Evolutionary conservation across 2,113 vertebrate species (phyloP).

Genomic region (Gnathonemus echidnorhynchus): DNA sequence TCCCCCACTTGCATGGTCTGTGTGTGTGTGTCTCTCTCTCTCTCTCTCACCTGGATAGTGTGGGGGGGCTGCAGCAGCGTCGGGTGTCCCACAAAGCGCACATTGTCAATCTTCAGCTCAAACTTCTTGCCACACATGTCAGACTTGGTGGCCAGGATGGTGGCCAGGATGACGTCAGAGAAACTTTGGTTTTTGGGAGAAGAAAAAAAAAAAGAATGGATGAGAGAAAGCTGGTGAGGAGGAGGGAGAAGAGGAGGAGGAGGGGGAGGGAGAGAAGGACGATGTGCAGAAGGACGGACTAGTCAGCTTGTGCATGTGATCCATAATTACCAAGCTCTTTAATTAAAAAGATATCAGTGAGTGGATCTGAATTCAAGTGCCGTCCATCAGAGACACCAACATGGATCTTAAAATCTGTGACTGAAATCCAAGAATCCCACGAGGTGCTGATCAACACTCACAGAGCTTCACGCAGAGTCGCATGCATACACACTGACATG

Average conservation of each 20-base stretch:
- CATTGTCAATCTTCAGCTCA: constrained; percentile 96
- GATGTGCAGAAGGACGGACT: not conserved
- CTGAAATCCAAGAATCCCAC: constrained; percentile 32
- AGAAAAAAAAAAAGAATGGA: constrained; percentile 21
- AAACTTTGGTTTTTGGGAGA: constrained; percentile 65
- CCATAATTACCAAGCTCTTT: not conserved
- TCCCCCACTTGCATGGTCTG: not conserved
- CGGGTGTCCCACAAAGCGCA: constrained; percentile 93
- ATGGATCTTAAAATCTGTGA: constrained; percentile 8
- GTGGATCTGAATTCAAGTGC: not conserved
- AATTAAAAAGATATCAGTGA: not conserved
- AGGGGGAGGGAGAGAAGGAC: not conserved
- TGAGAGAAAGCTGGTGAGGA: not conserved
- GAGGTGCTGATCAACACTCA: constrained; percentile 33
- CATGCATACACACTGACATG: not conserved
- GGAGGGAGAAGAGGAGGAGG: not conserved
- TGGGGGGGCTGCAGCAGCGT: constrained; percentile 84
- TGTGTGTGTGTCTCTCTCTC: not conserved
- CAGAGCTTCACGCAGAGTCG: not conserved
- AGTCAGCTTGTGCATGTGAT: not conserved
- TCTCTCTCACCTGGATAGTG: constrained; percentile 57
- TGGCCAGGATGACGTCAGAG: constrained; percentile 92
- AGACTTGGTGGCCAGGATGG: constrained; percentile 95
- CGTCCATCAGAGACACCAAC: not conserved
- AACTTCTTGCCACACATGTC: constrained; percentile 98